Evolutionary conservation across 2,113 vertebrate genomes (phyloP).

Genomic region (Ptilorrhoa leucosticta): DNA sequence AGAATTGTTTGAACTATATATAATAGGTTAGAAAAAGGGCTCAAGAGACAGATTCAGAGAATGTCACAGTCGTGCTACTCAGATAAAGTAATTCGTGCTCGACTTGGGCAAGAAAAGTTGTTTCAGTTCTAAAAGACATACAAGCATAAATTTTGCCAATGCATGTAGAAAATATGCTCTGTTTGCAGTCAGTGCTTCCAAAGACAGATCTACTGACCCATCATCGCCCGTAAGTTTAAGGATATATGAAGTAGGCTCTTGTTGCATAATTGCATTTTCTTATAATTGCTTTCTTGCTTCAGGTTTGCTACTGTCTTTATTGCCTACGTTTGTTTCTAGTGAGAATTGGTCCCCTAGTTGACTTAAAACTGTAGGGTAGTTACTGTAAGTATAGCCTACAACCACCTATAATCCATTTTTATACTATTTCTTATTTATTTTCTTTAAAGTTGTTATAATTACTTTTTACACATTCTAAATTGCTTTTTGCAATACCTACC

Average conservation of each 20-base stretch:
- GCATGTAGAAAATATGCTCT: background rate
- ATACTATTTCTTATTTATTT: background rate
- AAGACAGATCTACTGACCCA: background rate
- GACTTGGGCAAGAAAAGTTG: background rate
- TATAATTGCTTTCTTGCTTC: background rate
- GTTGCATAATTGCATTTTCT: background rate
- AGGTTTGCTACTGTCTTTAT: background rate
- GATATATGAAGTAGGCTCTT: background rate
- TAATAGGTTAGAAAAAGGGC: background rate
- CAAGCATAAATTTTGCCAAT: background rate
- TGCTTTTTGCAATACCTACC: background rate
- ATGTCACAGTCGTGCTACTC: background rate
- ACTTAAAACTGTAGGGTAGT: background rate
- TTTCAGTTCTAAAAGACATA: background rate
- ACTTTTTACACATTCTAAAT: background rate
- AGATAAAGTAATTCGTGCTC: background rate
- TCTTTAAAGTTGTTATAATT: background rate
- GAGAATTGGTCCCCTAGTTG: background rate
- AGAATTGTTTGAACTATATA: background rate
- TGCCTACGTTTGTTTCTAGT: background rate
- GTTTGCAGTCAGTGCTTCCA: background rate
- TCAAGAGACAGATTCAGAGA: background rate
- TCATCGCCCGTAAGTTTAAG: background rate
- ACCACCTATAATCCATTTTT: background rate
- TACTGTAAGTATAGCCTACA: background rate